Evolutionary conservation across 2,888 invertebrate species (phyloP).

Genomic region (Tenthredo scrophulariae): DNA sequence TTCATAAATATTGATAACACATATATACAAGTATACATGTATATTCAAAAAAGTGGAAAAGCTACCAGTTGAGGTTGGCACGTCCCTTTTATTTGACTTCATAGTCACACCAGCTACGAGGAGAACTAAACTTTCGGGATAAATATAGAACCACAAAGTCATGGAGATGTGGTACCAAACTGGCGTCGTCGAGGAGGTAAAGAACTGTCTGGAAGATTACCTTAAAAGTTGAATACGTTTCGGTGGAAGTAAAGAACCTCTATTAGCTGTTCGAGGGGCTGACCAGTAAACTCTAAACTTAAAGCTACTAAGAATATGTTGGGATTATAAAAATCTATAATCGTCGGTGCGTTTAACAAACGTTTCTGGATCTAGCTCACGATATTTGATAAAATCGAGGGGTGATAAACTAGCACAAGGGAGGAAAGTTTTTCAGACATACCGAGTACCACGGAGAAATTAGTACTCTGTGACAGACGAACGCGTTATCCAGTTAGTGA

Average conservation of each 20-base stretch:
- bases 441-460: not conserved
- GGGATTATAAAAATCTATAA: not conserved
- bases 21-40: not conserved
- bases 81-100: conserved; percentile 10
- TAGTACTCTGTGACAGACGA: not conserved
- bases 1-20: conserved; percentile 15
- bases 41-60: not conserved
- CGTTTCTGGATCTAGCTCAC: not conserved
- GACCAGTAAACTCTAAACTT: not conserved
- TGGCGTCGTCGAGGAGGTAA: not conserved
- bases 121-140: conserved; percentile 32
- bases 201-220: conserved; percentile 19
- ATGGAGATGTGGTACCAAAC: conserved; percentile 14
- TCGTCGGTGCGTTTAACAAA: not conserved
- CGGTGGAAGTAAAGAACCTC: not conserved
- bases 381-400: not conserved
- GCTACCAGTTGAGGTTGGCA: not conserved
- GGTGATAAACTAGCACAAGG: not conserved
- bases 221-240: conserved; percentile 13
- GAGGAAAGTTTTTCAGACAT: not conserved
- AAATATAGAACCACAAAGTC: conserved; percentile 23
- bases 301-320: not conserved
- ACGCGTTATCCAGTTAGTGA: conserved; percentile 2
- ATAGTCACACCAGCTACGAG: not conserved
- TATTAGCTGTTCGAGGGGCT: not conserved